Evolutionary conservation across 1,140 invertebrate genomes (phyloP), one percentile per base, ranked within the genome.

Genomic region (Drosophila ohnishii): DNA sequence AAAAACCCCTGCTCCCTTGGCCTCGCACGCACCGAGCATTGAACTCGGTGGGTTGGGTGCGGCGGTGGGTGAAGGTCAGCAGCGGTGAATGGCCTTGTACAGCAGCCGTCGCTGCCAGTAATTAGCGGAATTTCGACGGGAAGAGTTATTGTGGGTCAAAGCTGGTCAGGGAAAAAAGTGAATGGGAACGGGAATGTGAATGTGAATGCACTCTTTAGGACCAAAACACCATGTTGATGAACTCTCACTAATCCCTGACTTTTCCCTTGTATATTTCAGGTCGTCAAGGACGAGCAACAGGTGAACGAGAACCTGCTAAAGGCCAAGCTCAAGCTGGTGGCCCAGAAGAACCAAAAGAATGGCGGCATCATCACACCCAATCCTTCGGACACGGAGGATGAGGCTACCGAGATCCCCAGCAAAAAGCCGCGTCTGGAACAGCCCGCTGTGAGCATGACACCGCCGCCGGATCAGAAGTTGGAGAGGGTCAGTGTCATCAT

Each of bases 401-500:
- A 93, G 67, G 69, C 85, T 0, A 85, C 87, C 66, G 93, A 93
- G 32, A 78, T 88, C 56, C 92, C 92, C 30, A 78, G 91, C 42
- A 93, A 93, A 63, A 92, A 93, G 57, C 82, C 60, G 57, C 90
- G 69, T 48, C 62, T 78, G 76, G 90, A 88, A 50, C 80, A 90
- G 58, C 75, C 89, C 13, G 57, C 78, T 3, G 40, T 42, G 2
- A 78, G 73, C 30, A 58, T 90, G 61, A 90, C 78, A 32, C 86
- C 90, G 11, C 80, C 90, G 34, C 78, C 80, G 90, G 85, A 92
- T 39, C 77, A 86, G 22, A 57, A 85, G 47, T 28, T 65, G 7
- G 69, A 89, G 13, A 10, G 69, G 10, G 93, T 94, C 3, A 95
- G 95, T 22, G 96, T 97, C 60, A 97, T 97, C 71, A 96, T 96